phyloP scores from a whole-genome alignment of 2,113 vertebrate species.

The Noturus placidus region DNA sequence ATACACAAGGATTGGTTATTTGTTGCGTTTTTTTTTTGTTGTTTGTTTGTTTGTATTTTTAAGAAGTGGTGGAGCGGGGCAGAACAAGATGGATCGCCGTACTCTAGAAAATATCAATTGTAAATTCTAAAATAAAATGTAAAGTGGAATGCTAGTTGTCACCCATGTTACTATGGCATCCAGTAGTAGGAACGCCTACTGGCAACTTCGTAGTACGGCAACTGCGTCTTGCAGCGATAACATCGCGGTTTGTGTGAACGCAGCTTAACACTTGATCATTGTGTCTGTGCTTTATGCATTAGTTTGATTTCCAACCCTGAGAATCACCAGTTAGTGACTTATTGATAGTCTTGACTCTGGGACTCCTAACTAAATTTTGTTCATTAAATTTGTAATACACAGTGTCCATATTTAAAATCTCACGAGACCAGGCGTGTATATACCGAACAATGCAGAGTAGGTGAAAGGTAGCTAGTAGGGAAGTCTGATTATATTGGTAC shows the following conservation, averaged over 20 bases:
- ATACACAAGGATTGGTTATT: background rate
- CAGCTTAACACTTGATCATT: background rate
- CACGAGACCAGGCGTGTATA: background rate
- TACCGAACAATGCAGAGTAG: background rate
- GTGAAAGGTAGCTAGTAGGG: background rate
- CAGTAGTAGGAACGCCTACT: too few relatives aligned
- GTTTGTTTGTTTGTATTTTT: too few relatives aligned
- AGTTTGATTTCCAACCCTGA: background rate
- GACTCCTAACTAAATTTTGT: background rate
- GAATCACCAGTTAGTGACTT: background rate
- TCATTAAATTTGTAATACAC: background rate
- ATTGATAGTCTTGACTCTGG: background rate
- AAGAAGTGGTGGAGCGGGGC: too few relatives aligned
- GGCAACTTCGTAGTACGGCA: too few relatives aligned
- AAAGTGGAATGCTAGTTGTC: too few relatives aligned
- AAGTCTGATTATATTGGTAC: background rate
- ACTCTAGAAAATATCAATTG: background rate
- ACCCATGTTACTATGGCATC: too few relatives aligned
- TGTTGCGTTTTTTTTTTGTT: conserved; percentile 14
- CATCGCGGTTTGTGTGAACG: too few relatives aligned
- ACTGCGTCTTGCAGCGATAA: too few relatives aligned
- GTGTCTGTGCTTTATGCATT: background rate
- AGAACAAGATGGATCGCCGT: background rate
- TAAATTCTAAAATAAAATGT: background rate
- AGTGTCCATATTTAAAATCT: background rate